Percentiles rank a stretch among this genome's conserved stretches.
phyloP scores from a whole-genome alignment of 2,113 vertebrate species.

The Patagioenas fasciata region DNA sequence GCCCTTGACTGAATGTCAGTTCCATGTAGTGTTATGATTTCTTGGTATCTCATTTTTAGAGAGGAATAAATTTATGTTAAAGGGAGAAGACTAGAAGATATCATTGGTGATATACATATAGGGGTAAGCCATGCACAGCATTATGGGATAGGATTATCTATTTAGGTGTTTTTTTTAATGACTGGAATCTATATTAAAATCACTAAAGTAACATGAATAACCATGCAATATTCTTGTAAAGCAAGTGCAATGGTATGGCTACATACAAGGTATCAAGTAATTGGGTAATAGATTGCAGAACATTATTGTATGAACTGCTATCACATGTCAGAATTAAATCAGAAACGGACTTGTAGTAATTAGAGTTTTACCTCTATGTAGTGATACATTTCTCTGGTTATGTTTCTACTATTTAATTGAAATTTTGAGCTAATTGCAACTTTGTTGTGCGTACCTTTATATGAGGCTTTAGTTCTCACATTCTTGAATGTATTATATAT shows the following conservation, averaged over 20 bases:
- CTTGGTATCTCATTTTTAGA: neutral
- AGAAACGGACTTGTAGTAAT: neutral
- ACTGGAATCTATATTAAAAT: neutral
- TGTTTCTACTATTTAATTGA: neutral
- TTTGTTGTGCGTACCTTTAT: neutral
- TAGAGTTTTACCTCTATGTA: neutral
- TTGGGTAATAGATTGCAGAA: neutral
- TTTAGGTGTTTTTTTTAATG: neutral
- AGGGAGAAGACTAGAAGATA: neutral
- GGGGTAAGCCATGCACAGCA: neutral
- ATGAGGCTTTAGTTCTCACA: neutral
- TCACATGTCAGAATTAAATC: neutral
- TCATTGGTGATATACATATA: neutral
- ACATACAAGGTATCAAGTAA: neutral
- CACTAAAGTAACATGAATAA: neutral
- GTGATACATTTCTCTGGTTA: neutral
- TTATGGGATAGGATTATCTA: neutral
- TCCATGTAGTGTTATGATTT: neutral
- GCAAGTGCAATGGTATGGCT: neutral
- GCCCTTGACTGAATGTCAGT: neutral
- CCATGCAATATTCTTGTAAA: neutral
- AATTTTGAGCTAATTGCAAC: neutral
- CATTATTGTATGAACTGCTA: neutral
- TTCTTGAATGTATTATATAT: neutral
- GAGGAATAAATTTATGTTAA: neutral